Percentiles rank a stretch among this genome's conserved stretches.
Conservation (phyloP, 2,113 vertebrate species). For the Alexandromys fortis region DNA sequence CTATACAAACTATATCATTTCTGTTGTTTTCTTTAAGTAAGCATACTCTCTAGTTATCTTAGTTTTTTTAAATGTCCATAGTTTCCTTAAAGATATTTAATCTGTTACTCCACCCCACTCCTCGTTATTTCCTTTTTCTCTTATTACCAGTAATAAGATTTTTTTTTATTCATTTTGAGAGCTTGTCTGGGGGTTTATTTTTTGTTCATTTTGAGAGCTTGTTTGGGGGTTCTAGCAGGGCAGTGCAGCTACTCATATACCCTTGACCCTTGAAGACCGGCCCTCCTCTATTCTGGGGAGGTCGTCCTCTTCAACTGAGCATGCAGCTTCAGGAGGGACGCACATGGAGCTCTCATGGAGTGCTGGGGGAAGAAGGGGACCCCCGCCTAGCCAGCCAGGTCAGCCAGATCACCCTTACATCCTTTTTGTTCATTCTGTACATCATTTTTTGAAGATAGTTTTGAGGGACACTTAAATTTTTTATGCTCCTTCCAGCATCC, state of each 20-base stretch:
- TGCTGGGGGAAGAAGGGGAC: too few species aligned
- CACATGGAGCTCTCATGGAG: too few species aligned
- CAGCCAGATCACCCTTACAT: too few species aligned
- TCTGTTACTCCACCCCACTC: not conserved
- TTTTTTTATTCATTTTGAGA: not conserved
- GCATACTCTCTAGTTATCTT: not conserved
- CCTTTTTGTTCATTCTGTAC: not conserved
- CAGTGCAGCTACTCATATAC: too few species aligned
- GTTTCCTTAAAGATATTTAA: not conserved
- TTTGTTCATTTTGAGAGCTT: too few species aligned
- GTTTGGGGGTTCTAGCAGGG: too few species aligned
- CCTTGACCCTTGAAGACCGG: too few species aligned
- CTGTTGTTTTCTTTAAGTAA: not conserved
- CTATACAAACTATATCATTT: not conserved
- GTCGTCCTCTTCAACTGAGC: too few species aligned
- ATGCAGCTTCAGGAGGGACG: too few species aligned
- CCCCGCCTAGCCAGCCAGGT: too few species aligned
- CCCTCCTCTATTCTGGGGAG: too few species aligned
- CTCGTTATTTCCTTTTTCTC: not conserved
- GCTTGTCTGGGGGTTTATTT: not conserved
- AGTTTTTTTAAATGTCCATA: not conserved
- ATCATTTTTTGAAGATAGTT: not conserved
- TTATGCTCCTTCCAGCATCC: slow-evolving; percentile 9
- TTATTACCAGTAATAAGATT: not conserved
- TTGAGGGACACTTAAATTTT: not conserved